Conservation (phyloP, 2,113 vertebrate genomes). For the Dissostichus mawsoni region DNA sequence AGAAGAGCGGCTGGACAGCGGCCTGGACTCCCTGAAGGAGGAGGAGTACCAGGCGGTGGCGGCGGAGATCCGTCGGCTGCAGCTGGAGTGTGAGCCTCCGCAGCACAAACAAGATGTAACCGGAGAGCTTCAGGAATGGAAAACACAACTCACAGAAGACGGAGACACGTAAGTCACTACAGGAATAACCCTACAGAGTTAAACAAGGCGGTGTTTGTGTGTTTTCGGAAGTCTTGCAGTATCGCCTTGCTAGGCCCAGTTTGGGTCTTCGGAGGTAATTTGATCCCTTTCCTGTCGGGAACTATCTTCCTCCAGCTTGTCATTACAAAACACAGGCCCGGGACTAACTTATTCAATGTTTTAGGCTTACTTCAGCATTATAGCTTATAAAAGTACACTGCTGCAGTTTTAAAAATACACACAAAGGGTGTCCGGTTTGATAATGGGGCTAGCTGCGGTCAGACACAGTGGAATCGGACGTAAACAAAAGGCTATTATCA, state of each 20-base stretch:
- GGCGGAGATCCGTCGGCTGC: constrained; percentile 85
- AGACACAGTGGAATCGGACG: constrained; percentile 46
- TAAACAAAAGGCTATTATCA: constrained; percentile 81
- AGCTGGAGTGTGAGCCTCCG: constrained; percentile 74
- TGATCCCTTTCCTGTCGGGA: constrained; percentile 63
- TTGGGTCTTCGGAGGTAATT: constrained; percentile 60
- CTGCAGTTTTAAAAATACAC: constrained; percentile 14
- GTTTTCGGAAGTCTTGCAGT: neutral
- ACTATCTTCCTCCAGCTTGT: constrained; percentile 43
- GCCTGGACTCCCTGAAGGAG: constrained; percentile 94
- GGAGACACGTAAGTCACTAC: constrained; percentile 94
- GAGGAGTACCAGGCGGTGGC: constrained; percentile 91
- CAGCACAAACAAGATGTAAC: constrained; percentile 21
- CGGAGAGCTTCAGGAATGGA: constrained; percentile 83
- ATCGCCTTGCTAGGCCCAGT: constrained; percentile 40
- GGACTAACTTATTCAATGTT: neutral
- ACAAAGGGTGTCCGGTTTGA: neutral
- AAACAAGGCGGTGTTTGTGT: constrained; percentile 11
- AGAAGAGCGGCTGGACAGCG: constrained; percentile 93
- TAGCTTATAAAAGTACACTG: neutral
- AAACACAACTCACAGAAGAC: constrained; percentile 89
- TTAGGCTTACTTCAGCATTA: neutral
- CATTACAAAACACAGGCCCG: constrained; percentile 22
- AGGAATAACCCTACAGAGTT: neutral
- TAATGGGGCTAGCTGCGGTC: constrained; percentile 7